These are phyloP conservation scores for Antitype chi DNA, from an alignment of 2,888 invertebrate species.

Conservation along the genomic window DNA sequence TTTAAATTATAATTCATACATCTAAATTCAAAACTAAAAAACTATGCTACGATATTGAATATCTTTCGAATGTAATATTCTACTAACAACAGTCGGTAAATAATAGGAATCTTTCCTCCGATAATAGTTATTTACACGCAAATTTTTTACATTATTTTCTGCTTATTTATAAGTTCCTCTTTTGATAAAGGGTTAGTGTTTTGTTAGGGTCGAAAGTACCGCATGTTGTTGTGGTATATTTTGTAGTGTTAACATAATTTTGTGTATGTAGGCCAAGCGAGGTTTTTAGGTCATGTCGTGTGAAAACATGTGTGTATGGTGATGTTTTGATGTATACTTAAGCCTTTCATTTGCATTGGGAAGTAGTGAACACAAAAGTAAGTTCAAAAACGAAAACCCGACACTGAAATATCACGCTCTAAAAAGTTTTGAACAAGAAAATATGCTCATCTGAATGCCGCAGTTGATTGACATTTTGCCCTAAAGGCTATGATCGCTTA, in stretches of 20 bases:
- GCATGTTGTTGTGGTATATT: background rate
- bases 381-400: too few species aligned
- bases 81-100: constrained; percentile 8
- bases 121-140: constrained; percentile 27
- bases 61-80: background rate
- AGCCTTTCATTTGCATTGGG: constrained; percentile 6
- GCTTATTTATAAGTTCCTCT: constrained; percentile 38
- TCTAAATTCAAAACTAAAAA: background rate
- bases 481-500: too few species aligned
- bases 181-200: constrained; percentile 29
- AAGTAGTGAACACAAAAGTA: background rate
- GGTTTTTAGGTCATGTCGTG: constrained; percentile 35
- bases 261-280: constrained; percentile 17
- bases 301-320: constrained; percentile 16
- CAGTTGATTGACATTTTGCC: too few species aligned
- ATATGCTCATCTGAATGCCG: too few species aligned
- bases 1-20: background rate
- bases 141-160: constrained; percentile 31
- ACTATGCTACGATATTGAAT: too few species aligned
- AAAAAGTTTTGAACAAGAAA: too few species aligned
- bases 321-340: background rate
- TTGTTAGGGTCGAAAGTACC: constrained; percentile 5
- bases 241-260: constrained; percentile 10
- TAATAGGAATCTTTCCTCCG: background rate
- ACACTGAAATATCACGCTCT: too few species aligned